Percentiles rank a stretch among this genome's conserved stretches.
Evolutionary conservation across 2,888 invertebrate genomes (phyloP).

Genomic region (Leptura quadrifasciata): DNA sequence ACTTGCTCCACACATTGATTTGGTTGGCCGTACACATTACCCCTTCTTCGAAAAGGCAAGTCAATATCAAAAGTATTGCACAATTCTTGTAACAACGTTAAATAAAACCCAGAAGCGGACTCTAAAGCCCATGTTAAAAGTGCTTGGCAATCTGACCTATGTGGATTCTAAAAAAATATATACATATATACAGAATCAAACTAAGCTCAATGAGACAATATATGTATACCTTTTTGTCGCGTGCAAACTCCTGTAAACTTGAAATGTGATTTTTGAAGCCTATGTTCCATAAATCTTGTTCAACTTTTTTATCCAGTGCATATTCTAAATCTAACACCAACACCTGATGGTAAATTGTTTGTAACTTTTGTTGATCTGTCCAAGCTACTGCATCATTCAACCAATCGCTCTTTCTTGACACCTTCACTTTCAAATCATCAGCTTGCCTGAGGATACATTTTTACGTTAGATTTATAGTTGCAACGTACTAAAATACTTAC

Average conservation of each 20-base stretch:
- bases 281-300: conserved; percentile 92
- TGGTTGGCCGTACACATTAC: conserved; percentile 69
- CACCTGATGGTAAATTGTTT: conserved; percentile 80
- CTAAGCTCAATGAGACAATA: background rate
- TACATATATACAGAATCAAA: background rate
- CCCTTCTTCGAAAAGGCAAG: conserved; percentile 82
- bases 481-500: conserved; percentile 72
- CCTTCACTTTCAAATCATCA: conserved; percentile 83
- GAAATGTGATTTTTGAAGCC: conserved; percentile 93
- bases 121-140: conserved; percentile 88
- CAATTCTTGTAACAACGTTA: conserved; percentile 87
- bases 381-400: conserved; percentile 70
- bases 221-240: conserved; percentile 84
- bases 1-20: conserved; percentile 63
- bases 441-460: conserved; percentile 80
- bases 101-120: conserved; percentile 90
- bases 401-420: conserved; percentile 78
- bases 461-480: background rate
- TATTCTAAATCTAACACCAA: conserved; percentile 88
- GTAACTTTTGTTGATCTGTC: conserved; percentile 76
- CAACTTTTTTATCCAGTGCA: conserved; percentile 91
- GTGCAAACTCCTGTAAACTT: conserved; percentile 83
- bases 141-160: conserved; percentile 85
- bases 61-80: conserved; percentile 88
- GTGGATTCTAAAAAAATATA: conserved; percentile 78